Conservation (phyloP, 2,888 invertebrate genomes). For the Nesidiocoris tenuis region DNA sequence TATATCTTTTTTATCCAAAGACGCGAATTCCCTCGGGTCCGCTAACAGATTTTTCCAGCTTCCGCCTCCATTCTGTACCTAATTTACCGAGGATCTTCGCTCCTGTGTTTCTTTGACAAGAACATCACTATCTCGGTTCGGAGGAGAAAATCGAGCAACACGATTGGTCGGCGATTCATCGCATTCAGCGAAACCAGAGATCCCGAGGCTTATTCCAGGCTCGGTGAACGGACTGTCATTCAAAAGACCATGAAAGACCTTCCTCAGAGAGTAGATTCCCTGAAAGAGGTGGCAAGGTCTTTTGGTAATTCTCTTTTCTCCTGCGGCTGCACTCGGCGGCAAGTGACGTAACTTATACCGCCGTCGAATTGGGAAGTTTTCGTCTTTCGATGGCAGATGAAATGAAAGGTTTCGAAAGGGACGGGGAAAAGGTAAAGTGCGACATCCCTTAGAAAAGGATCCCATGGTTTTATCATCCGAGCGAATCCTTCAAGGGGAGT, state of each 20-base stretch:
- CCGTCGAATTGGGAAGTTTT: slow-evolving; percentile 5
- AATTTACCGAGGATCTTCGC: too few species aligned
- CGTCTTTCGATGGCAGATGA: background rate
- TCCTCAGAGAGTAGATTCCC: background rate
- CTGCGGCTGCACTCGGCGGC: background rate
- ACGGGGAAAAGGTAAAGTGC: slow-evolving; percentile 9
- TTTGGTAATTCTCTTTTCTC: background rate
- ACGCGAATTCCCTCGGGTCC: too few species aligned
- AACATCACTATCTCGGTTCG: background rate
- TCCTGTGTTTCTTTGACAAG: too few species aligned
- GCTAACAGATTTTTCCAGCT: too few species aligned
- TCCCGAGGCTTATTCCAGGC: background rate
- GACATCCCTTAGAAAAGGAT: slow-evolving; percentile 4
- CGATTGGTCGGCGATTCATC: background rate
- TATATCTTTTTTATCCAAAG: too few species aligned
- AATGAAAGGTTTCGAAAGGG: background rate
- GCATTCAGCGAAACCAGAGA: background rate
- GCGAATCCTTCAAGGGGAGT: background rate
- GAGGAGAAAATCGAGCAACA: background rate
- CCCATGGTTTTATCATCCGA: slow-evolving; percentile 14
- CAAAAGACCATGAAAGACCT: background rate
- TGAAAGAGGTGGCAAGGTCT: background rate
- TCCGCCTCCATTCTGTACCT: too few species aligned
- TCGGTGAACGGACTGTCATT: background rate
- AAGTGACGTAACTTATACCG: slow-evolving; percentile 4